phyloP scores from a whole-genome alignment of 53 echinoderm and acorn worm genomes.

The Echinometra lucunter region DNA sequence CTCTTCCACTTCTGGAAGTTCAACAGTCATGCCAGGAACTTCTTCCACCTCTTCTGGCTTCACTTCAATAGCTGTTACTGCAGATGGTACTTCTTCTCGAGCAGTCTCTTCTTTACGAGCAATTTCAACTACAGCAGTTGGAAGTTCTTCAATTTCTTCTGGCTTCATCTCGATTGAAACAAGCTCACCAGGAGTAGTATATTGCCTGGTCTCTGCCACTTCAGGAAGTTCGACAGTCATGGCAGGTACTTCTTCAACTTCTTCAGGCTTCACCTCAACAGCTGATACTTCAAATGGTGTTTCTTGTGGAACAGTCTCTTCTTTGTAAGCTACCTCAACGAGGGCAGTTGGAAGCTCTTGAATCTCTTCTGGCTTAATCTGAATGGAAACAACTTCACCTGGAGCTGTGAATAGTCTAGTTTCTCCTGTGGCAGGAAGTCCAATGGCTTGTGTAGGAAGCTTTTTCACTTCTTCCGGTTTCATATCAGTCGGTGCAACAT shows the following conservation, averaged over 20 bases:
- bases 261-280: background rate
- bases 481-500: background rate
- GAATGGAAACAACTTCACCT: constrained; percentile 8
- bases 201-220: background rate
- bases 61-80: constrained; percentile 7
- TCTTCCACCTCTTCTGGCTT: constrained; percentile 59
- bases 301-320: constrained; percentile 15
- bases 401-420: background rate
- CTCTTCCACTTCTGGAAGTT: constrained; percentile 15
- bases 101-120: constrained; percentile 1
- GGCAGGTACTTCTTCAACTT: constrained; percentile 32
- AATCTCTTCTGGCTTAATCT: constrained; percentile 24
- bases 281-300: background rate
- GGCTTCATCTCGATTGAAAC: constrained; percentile 51
- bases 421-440: background rate
- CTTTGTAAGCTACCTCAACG: constrained; percentile 18
- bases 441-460: background rate
- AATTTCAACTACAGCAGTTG: constrained; percentile 18
- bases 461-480: constrained; percentile 56
- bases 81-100: background rate
- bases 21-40: background rate
- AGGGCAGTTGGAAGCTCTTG: constrained; percentile 20
- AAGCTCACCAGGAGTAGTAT: constrained; percentile 27
- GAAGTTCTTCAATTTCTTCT: constrained; percentile 35
- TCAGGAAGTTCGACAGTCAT: constrained; percentile 31